phyloP scores from a whole-genome alignment of 2,888 invertebrate species.

The Atherix ibis region DNA sequence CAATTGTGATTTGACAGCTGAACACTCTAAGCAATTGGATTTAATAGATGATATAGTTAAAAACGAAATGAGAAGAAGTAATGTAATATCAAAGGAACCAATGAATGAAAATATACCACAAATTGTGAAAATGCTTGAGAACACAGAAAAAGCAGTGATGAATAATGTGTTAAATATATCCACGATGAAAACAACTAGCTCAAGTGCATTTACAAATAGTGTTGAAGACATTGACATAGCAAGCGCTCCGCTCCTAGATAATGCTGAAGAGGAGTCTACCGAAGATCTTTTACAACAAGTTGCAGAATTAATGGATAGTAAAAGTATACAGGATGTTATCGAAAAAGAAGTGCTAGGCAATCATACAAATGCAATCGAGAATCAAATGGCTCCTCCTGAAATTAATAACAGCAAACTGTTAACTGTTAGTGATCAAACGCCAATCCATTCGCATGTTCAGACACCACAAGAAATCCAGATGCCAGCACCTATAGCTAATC shows the following conservation, averaged over 20 bases:
- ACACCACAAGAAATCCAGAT: not conserved
- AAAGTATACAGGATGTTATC: slow-evolving; percentile 54
- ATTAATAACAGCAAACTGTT: too few relatives aligned
- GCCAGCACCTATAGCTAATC: not conserved
- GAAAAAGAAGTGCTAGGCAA: slow-evolving; percentile 46
- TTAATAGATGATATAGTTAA: slow-evolving; percentile 31
- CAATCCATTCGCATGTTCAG: not conserved
- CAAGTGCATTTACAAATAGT: slow-evolving; percentile 11
- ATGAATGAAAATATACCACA: slow-evolving; percentile 32
- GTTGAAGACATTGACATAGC: slow-evolving; percentile 23
- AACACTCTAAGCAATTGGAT: slow-evolving; percentile 31
- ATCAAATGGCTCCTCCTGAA: not conserved
- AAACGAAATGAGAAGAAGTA: slow-evolving; percentile 22
- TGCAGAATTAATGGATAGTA: slow-evolving; percentile 54
- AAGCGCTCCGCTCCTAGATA: slow-evolving; percentile 24
- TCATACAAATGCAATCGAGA: too few relatives aligned
- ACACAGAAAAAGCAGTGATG: slow-evolving; percentile 21
- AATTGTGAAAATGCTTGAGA: slow-evolving; percentile 37
- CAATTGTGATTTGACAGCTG: slow-evolving; percentile 28
- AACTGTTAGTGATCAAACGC: too few relatives aligned
- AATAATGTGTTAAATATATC: slow-evolving; percentile 6
- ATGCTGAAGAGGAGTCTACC: slow-evolving; percentile 49
- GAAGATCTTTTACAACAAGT: slow-evolving; percentile 58
- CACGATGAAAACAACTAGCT: slow-evolving; percentile 1
- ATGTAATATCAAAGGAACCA: slow-evolving; percentile 16